Conservation (phyloP, 1,140 invertebrate species). For the Drosophila neocordata region DNA sequence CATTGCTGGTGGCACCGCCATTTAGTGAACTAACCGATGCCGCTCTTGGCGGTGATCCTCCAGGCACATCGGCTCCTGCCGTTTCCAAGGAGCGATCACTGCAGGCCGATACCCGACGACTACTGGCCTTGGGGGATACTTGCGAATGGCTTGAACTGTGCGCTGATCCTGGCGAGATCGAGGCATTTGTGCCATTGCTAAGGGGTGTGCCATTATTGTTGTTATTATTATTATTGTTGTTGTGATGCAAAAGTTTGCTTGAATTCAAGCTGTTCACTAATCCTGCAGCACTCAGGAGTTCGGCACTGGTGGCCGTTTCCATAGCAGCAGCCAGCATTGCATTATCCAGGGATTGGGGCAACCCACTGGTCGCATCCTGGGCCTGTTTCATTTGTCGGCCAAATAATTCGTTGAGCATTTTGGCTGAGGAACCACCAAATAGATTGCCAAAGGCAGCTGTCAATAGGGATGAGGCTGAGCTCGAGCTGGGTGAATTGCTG, state of each 20-base stretch:
- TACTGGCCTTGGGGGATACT: conserved; percentile 45
- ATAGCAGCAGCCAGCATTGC: conserved; percentile 80
- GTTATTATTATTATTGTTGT: conserved; percentile 59
- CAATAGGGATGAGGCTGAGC: conserved; percentile 64
- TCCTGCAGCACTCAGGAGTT: conserved; percentile 63
- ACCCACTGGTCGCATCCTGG: conserved; percentile 86
- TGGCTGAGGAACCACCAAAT: conserved; percentile 89
- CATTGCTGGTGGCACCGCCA: conserved; percentile 71
- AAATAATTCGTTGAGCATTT: conserved; percentile 92
- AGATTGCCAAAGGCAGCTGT: conserved; percentile 87
- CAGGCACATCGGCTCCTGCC: conserved; percentile 49
- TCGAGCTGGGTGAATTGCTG: conserved; percentile 66
- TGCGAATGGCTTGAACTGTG: conserved; percentile 53
- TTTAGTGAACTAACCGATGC: conserved; percentile 73
- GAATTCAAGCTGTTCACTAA: conserved; percentile 62
- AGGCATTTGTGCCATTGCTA: conserved; percentile 66
- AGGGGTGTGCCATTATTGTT: conserved; percentile 47
- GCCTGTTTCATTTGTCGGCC: conserved; percentile 90
- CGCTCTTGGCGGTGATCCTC: conserved; percentile 59
- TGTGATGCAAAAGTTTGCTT: conserved; percentile 60
- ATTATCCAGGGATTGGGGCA: conserved; percentile 81
- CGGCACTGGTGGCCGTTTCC: conserved; percentile 82
- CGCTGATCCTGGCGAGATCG: conserved; percentile 60
- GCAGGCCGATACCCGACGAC: conserved; percentile 70
- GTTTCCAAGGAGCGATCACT: conserved; percentile 75